phyloP scores from a whole-genome alignment of 2,113 vertebrate species.

The Glaucomys volans region DNA sequence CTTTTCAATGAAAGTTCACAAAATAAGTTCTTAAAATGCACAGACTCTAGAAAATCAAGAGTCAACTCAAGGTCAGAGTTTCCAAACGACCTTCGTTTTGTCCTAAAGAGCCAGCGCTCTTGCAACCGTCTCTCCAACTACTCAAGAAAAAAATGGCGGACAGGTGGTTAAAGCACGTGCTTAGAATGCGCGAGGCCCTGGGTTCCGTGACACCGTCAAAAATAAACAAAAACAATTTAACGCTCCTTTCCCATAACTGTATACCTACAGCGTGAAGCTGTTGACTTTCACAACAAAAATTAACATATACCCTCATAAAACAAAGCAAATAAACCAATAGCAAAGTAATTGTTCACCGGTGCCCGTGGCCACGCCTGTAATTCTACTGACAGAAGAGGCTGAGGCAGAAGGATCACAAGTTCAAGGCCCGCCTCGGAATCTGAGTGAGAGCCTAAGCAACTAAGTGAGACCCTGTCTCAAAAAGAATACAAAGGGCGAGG shows the following conservation, averaged over 20 bases:
- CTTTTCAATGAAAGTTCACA: neutral
- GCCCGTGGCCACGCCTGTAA: too few relatives aligned
- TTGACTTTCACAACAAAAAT: neutral
- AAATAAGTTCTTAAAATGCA: neutral
- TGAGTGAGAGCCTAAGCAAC: neutral
- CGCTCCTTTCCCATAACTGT: neutral
- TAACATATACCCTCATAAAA: neutral
- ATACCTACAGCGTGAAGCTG: neutral
- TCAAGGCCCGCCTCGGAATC: too few relatives aligned
- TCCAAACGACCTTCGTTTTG: neutral
- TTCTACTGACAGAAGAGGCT: too few relatives aligned
- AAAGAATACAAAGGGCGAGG: neutral
- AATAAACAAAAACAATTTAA: neutral
- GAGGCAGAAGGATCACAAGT: too few relatives aligned
- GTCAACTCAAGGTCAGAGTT: neutral
- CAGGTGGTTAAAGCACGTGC: too few relatives aligned
- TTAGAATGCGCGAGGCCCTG: neutral
- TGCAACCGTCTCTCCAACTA: neutral
- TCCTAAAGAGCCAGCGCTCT: neutral
- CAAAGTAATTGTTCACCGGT: neutral
- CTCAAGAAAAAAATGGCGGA: neutral
- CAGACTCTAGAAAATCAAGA: neutral
- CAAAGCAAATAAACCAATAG: neutral
- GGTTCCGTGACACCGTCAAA: neutral
- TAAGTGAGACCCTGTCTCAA: neutral